Evolutionary conservation across 1,140 invertebrate species (phyloP).

Genomic region (Drosophila cardini): DNA sequence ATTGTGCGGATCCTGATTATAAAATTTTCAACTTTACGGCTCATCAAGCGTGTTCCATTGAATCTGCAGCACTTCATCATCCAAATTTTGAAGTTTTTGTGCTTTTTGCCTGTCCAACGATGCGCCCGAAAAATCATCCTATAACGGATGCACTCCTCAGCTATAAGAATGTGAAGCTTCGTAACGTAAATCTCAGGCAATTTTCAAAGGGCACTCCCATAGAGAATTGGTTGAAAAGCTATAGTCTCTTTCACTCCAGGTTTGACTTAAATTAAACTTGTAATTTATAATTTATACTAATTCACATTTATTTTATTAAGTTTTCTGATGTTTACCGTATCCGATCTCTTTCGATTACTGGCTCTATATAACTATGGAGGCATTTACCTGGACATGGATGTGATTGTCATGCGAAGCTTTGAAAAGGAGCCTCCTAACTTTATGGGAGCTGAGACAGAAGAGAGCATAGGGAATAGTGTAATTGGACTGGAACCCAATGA

Average conservation of each 20-base stretch:
- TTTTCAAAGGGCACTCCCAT: constrained; percentile 88
- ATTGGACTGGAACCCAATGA: constrained; percentile 86
- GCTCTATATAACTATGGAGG: constrained; percentile 91
- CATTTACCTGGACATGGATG: constrained; percentile 91
- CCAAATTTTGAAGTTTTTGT: constrained; percentile 86
- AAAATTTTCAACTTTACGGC: constrained; percentile 79
- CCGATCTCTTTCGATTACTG: constrained; percentile 89
- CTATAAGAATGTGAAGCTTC: constrained; percentile 87
- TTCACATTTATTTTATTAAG: constrained; percentile 11
- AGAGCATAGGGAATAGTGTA: constrained; percentile 87
- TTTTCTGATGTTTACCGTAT: constrained; percentile 86
- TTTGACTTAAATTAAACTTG: constrained; percentile 54
- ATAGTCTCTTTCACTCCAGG: constrained; percentile 86
- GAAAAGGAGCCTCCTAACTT: constrained; percentile 87
- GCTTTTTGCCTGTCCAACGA: constrained; percentile 86
- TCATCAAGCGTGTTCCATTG: constrained; percentile 88
- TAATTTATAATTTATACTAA: neutral
- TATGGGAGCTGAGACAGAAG: constrained; percentile 87
- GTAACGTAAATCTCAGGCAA: constrained; percentile 86
- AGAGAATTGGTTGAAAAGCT: constrained; percentile 86
- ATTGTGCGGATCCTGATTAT: neutral
- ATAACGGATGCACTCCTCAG: constrained; percentile 81
- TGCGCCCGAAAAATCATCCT: constrained; percentile 22
- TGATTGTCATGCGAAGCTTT: constrained; percentile 88
- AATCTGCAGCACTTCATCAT: constrained; percentile 88